phyloP scores from a whole-genome alignment of 2,797 vertebrate species.

The Enoplosus armatus region DNA sequence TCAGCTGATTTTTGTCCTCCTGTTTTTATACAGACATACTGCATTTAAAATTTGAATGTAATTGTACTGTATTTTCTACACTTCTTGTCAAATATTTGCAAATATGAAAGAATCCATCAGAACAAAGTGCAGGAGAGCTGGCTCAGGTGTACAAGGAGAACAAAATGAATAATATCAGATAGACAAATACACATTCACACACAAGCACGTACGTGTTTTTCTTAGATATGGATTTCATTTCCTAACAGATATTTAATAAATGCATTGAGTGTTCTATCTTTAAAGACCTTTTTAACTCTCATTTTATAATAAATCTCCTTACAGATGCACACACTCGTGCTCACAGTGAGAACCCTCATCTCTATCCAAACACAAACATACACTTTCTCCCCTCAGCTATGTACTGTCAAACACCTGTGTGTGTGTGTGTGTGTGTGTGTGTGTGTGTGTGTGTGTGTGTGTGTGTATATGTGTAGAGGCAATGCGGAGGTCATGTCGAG shows the following conservation, averaged over 20 bases:
- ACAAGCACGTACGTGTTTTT: not conserved
- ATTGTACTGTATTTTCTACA: not conserved
- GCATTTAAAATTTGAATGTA: not conserved
- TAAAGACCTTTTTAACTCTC: not conserved
- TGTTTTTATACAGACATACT: not conserved
- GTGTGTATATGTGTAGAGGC: constrained; percentile 50
- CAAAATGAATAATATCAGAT: not conserved
- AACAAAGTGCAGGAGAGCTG: not conserved
- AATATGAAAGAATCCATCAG: not conserved
- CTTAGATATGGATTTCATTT: not conserved
- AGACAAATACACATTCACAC: not conserved
- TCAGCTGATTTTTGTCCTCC: too few species aligned
- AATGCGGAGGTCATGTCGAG: constrained; percentile 80
- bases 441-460: constrained; percentile 16
- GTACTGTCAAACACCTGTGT: constrained; percentile 71
- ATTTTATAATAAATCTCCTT: constrained; percentile 3
- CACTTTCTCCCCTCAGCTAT: constrained; percentile 52
- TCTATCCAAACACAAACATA: constrained; percentile 51
- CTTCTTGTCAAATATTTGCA: not conserved
- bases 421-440: constrained; percentile 18
- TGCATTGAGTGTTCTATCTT: not conserved
- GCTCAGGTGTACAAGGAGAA: not conserved
- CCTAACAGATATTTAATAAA: not conserved
- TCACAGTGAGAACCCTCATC: constrained; percentile 7
- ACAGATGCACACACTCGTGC: constrained; percentile 14